phyloP scores from a whole-genome alignment of 2,888 invertebrate species.

The Mesorhabditis belari region DNA sequence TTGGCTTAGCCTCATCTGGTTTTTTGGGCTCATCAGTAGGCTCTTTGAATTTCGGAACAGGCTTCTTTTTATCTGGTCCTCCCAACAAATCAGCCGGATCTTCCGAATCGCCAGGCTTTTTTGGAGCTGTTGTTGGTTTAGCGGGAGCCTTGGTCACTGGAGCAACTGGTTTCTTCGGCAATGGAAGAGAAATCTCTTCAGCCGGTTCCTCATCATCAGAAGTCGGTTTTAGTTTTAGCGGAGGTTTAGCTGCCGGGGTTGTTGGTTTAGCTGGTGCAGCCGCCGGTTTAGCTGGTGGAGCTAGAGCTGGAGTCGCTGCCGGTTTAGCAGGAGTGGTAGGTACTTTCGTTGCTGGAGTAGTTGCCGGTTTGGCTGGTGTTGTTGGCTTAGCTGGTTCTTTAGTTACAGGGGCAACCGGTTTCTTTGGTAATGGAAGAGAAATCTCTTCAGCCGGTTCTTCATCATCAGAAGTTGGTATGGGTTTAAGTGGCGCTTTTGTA shows the following conservation, averaged over 20 bases:
- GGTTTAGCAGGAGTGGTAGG: not conserved
- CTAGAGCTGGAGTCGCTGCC: constrained; percentile 1
- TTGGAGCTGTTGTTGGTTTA: constrained; percentile 5
- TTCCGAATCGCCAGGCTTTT: constrained; percentile 12
- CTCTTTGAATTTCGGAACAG: not conserved
- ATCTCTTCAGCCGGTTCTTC: constrained; percentile 12
- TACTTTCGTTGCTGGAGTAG: not conserved
- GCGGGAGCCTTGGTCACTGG: not conserved
- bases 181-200: not conserved
- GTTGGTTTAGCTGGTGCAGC: not conserved
- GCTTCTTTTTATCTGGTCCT: constrained; percentile 19
- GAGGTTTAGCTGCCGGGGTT: constrained; percentile 1
- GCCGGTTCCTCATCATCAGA: constrained; percentile 5
- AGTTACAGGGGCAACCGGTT: not conserved
- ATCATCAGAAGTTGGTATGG: constrained; percentile 5
- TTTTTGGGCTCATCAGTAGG: constrained; percentile 2
- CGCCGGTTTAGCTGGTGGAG: not conserved
- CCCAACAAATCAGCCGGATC: constrained; percentile 19
- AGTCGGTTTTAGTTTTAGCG: constrained; percentile 2
- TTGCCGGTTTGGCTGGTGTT: not conserved
- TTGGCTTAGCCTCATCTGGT: constrained; percentile 2
- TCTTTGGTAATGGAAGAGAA: constrained; percentile 6
- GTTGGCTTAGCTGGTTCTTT: constrained; percentile 1
- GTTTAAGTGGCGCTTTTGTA: not conserved
- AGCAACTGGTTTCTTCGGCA: not conserved